Evolutionary conservation across 2,888 invertebrate species (phyloP).

Genomic region (Drosophila multiciliata): DNA sequence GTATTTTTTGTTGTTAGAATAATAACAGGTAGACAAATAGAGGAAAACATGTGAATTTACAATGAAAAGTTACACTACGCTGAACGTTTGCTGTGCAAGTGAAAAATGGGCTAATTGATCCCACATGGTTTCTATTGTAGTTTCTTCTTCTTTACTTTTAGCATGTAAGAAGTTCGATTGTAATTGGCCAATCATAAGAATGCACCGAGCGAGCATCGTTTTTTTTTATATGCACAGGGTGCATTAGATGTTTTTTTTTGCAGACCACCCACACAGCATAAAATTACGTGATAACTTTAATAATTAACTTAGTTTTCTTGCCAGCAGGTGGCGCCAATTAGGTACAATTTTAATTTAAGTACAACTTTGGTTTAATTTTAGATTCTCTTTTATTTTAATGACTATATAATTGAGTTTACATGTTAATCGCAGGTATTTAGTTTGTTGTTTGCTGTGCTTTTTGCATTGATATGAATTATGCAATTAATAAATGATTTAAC

Average conservation of each 20-base stretch:
- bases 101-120: neutral
- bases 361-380: constrained; percentile 23
- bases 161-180: neutral
- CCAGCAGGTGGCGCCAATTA: constrained; percentile 31
- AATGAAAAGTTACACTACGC: constrained; percentile 17
- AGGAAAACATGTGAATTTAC: constrained; percentile 7
- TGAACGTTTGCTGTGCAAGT: constrained; percentile 12
- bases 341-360: neutral
- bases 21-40: constrained; percentile 32
- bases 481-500: constrained; percentile 38
- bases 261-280: constrained; percentile 26
- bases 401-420: constrained; percentile 63
- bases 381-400: constrained; percentile 52
- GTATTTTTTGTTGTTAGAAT: constrained; percentile 2
- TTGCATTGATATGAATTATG: constrained; percentile 55
- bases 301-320: constrained; percentile 16
- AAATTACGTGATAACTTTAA: constrained; percentile 2
- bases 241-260: constrained; percentile 24
- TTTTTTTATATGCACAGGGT: constrained; percentile 37
- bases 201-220: constrained; percentile 34
- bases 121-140: neutral
- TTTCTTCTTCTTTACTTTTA: neutral
- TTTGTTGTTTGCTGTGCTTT: constrained; percentile 47
- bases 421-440: constrained; percentile 63
- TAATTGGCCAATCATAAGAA: neutral